Evolutionary conservation across 2,888 invertebrate genomes (phyloP), one percentile per base, ranked within the genome.

Genomic region (Acholoe squamosa): DNA sequence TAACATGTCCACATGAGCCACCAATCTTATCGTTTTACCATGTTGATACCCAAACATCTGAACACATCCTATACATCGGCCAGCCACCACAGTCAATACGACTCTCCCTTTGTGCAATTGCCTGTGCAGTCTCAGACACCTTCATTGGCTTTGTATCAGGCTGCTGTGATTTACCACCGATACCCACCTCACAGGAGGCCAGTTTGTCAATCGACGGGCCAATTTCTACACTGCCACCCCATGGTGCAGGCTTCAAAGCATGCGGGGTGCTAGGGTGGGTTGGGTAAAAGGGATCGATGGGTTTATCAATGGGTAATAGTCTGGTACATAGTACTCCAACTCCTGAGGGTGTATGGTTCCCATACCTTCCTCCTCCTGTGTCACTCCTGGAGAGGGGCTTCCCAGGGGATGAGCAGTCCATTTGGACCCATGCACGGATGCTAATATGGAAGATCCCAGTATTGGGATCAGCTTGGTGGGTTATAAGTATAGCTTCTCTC

Each of bases 61-160:
- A 61, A 61, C 61, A n/a, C n/a, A 61, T n/a, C 61, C 61, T 61
- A n/a, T 43, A 61, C 71, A 14, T 3, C 71, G 71, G 25, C 71
- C 31, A 25, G 31, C 25, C 71, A 16, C 5, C 71, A 25, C 71
- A 25, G 71, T 71, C 71, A 28, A 71, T 71, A 71, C 28, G 14
- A 71, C 5, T n/a, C 71, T 25, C n/a, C 71, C 71, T 71, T 71
- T 71, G 71, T 71, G 31, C 71, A 71, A 71, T 71, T 71, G 71
- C n/a, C 71, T 28, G 71, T 25, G 28, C 71, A 28, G 28, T 5
- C 71, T 25, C 71, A 71, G 71, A 71, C 71, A 71, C 71, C 71
- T 71, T 71, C 28, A 71, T 71, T 71, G 71, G 71, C 71, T 28
- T 71, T 71, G 71, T 71, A 71, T 71, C 71, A 71, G 28, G 28